Percentiles rank a stretch among this genome's conserved stretches.
phyloP scores from a whole-genome alignment of 2,113 vertebrate genomes.

The Eublepharis macularius region DNA sequence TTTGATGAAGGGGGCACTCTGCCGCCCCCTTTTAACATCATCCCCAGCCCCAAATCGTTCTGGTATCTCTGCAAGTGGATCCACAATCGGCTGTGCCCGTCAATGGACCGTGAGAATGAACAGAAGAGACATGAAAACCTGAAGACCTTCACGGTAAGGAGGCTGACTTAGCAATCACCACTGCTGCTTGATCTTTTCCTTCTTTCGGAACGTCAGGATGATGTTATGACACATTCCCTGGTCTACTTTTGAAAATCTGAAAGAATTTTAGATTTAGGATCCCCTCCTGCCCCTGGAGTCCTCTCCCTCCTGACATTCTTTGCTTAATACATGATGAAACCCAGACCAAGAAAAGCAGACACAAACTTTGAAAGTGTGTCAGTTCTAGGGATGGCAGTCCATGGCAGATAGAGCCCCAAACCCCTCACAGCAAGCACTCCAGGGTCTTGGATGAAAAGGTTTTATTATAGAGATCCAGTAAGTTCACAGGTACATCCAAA shows the following conservation, averaged over 20 bases:
- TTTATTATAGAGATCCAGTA: too few relatives aligned
- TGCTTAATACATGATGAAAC: too few relatives aligned
- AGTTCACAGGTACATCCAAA: too few relatives aligned
- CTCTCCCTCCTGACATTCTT: too few relatives aligned
- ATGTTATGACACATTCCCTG: background rate
- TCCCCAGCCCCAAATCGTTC: slow-evolving; percentile 93
- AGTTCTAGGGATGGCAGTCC: too few relatives aligned
- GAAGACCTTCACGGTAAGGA: slow-evolving; percentile 88
- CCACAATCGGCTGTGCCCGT: slow-evolving; percentile 84
- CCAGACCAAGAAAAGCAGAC: too few relatives aligned
- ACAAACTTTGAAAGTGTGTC: too few relatives aligned
- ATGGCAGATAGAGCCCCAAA: too few relatives aligned
- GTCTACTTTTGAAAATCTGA: background rate
- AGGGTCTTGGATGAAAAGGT: too few relatives aligned
- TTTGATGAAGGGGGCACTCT: slow-evolving; percentile 97
- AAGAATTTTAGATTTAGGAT: too few relatives aligned
- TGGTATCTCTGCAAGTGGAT: slow-evolving; percentile 94
- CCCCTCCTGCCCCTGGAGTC: too few relatives aligned
- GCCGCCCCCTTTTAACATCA: slow-evolving; percentile 93
- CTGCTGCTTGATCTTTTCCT: background rate
- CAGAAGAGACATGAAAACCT: slow-evolving; percentile 89
- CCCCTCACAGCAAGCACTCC: too few relatives aligned
- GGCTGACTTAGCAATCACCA: accelerated
- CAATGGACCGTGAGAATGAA: slow-evolving; percentile 75
- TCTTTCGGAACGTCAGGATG: background rate